Percentiles rank a stretch among this genome's conserved stretches.
These are phyloP conservation scores for Noctua comes DNA, from an alignment of 2,888 invertebrate species.

Conservation along the genomic window DNA sequence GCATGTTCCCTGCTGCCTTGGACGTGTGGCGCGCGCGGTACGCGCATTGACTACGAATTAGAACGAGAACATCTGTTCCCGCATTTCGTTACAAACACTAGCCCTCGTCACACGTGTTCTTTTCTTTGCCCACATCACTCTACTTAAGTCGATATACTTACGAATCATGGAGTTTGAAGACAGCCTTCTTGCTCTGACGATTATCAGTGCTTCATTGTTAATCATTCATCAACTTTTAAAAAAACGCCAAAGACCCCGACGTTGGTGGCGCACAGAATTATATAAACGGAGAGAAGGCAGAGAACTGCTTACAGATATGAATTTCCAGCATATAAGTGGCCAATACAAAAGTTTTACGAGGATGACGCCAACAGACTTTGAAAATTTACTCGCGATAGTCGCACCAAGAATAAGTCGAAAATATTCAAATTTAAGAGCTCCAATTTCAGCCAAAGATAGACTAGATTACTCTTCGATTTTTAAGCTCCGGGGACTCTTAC, in stretches of 20 bases:
- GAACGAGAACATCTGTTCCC: conserved; percentile 29
- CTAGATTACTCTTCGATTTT: conserved; percentile 21
- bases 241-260: conserved; percentile 15
- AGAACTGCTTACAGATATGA: conserved; percentile 36
- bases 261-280: conserved; percentile 31
- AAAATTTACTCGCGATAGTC: conserved; percentile 16
- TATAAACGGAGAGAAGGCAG: conserved; percentile 37
- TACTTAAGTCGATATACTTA: conserved; percentile 11
- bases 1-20: not conserved
- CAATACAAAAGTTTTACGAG: conserved; percentile 27
- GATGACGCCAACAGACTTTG: conserved; percentile 19
- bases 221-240: conserved; percentile 2
- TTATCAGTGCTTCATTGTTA: too few species aligned
- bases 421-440: conserved; percentile 18
- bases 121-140: conserved; percentile 12
- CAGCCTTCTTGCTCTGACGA: not conserved
- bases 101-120: conserved; percentile 18
- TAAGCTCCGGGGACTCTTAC: conserved; percentile 17
- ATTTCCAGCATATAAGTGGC: conserved; percentile 33
- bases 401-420: conserved; percentile 13
- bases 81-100: conserved; percentile 8
- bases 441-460: conserved; percentile 19
- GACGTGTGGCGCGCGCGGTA: conserved; percentile 40
- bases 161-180: conserved; percentile 16
- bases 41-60: conserved; percentile 38